Evolutionary conservation across 2,888 invertebrate species (phyloP), one percentile per base, ranked within the genome.

Genomic region (Linnaemya vulpina): DNA sequence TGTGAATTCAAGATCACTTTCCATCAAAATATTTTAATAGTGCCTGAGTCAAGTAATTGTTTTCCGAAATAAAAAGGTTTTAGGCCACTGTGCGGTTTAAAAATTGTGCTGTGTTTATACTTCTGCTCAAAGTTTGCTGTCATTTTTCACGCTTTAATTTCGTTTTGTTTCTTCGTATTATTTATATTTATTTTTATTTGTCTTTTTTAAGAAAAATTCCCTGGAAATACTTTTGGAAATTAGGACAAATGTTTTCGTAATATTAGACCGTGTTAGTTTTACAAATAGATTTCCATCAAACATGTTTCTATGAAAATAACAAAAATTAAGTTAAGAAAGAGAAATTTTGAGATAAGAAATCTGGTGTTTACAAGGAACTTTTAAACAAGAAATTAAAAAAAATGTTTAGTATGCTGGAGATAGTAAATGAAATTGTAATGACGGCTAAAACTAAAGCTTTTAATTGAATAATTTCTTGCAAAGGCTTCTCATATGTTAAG

Each of bases 201-300:
- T 67, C 22, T 22, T 40, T 25, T 73, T 49, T 17, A 17, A 5
- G 46, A 20, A 20, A 51, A 79, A 83, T 83, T 83, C 78, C 83
- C 43, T 43, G 62, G 83, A 83, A 83, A 83, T 83, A 46, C 43
- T 78, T 76, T 35, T 40, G 49, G 65, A 82, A 82, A 82, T 73
- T 83, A 53, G 83, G 73, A 62, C 83, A 83, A 83, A 74, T 68
- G 25, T 68, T 11, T 77, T 49, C 5, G 5, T n/a, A 38, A 11
- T 60, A 11, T 3, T 30, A 17, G 38, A 17, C 4, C 30, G 55
- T 58, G 58, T 15, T 53, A 38, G 9, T 58, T 0, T 73, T 65
- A 13, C 9, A 11, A 25, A 13, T 4, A 51, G 49, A 78, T 75
- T 53, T 75, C 51, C 13, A 22, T 53, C 40, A 35, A 63, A 75